These are phyloP conservation scores for Metopolophium dirhodum DNA, from an alignment of 1,140 invertebrate genomes.

Conservation along the genomic window DNA sequence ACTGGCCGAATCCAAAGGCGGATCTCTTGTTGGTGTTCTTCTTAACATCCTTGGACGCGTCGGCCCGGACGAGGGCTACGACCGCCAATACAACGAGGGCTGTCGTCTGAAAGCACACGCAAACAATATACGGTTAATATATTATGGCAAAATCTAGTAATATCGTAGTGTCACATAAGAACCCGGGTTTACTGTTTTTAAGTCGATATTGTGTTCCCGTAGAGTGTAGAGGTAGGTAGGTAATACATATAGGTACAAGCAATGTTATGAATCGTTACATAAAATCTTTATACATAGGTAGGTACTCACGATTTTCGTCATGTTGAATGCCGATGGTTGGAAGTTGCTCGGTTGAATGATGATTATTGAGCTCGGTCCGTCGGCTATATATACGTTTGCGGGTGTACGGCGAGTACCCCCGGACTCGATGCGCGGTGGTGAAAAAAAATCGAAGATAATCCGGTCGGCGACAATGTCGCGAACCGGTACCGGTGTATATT, in stretches of 20 bases:
- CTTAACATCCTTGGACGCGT: not conserved
- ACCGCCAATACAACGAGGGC: not conserved
- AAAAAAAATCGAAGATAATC: conserved; percentile 30
- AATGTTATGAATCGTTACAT: not conserved
- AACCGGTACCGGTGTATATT: not conserved
- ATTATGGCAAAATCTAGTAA: not conserved
- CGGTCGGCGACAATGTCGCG: not conserved
- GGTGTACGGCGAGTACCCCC: not conserved
- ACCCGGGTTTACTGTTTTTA: not conserved
- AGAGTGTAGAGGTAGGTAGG: too few relatives aligned
- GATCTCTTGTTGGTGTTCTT: not conserved
- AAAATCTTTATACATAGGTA: not conserved
- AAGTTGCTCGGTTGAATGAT: not conserved
- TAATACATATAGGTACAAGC: not conserved
- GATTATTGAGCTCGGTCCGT: not conserved
- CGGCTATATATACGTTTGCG: conserved; percentile 17
- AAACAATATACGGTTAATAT: not conserved
- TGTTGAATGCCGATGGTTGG: not conserved
- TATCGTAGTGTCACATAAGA: not conserved
- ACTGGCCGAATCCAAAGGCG: not conserved
- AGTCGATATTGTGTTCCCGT: not conserved
- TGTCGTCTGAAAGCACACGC: not conserved
- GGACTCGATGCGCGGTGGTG: not conserved
- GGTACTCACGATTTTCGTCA: conserved; percentile 44
- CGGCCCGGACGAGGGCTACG: conserved; percentile 39